Percentiles rank a stretch among this genome's conserved stretches.
Evolutionary conservation across 1,140 invertebrate species (phyloP).

Genomic region (Sycophaga agraensis): DNA sequence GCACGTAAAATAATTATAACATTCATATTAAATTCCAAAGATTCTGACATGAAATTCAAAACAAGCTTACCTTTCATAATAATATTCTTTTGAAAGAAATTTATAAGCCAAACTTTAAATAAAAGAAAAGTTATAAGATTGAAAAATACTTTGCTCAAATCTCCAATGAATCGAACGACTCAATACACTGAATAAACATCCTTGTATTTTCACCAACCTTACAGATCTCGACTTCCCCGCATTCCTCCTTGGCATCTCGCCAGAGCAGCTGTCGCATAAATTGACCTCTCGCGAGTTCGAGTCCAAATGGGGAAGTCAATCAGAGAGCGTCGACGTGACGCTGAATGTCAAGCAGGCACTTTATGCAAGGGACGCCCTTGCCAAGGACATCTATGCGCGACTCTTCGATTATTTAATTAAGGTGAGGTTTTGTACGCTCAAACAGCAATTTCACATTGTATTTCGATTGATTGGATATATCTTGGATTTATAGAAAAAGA

Average conservation of each 20-base stretch:
- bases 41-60: too few relatives aligned
- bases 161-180: not conserved
- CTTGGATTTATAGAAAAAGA: too few relatives aligned
- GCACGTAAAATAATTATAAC: too few relatives aligned
- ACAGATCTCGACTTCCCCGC: conserved; percentile 69
- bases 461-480: too few relatives aligned
- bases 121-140: too few relatives aligned
- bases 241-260: conserved; percentile 65
- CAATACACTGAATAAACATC: not conserved
- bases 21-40: too few relatives aligned
- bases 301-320: conserved; percentile 73
- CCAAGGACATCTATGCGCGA: conserved; percentile 70
- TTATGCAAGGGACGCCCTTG: conserved; percentile 69
- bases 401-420: conserved; percentile 73
- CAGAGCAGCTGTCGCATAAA: conserved; percentile 64
- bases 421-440: conserved; percentile 46
- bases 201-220: conserved; percentile 27
- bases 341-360: conserved; percentile 69
- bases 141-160: too few relatives aligned
- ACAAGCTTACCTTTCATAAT: too few relatives aligned
- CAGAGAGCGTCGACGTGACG: conserved; percentile 70
- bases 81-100: too few relatives aligned
- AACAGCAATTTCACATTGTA: too few relatives aligned
- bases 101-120: too few relatives aligned
- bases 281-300: conserved; percentile 70